Evolutionary conservation across 2,888 invertebrate genomes (phyloP).

Genomic region (Dexiosoma caninum): DNA sequence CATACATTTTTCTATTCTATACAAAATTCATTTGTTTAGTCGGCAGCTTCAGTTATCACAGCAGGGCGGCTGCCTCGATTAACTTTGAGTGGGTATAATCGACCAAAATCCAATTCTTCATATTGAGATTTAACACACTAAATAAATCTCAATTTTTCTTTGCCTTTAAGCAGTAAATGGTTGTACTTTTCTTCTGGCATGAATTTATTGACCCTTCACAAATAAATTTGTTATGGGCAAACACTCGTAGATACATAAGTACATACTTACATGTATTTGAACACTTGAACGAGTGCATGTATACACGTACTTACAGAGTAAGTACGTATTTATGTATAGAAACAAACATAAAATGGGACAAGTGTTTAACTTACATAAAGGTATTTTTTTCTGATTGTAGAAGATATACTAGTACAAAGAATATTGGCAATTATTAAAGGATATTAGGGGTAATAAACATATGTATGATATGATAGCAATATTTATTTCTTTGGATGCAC

Average conservation of each 20-base stretch:
- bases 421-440: not conserved
- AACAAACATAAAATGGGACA: constrained; percentile 5
- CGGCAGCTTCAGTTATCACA: constrained; percentile 48
- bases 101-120: constrained; percentile 31
- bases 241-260: not conserved
- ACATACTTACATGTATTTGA: not conserved
- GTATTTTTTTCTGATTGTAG: not conserved
- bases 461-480: not conserved
- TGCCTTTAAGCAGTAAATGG: constrained; percentile 25
- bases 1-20: constrained; percentile 23
- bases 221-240: constrained; percentile 51
- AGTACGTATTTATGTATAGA: not conserved
- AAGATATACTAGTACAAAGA: not conserved
- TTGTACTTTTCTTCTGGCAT: not conserved
- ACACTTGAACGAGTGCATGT: not conserved
- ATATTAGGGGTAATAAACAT: not conserved
- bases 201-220: constrained; percentile 59
- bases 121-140: constrained; percentile 34
- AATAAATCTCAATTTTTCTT: constrained; percentile 42
- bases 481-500: not conserved
- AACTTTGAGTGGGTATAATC: constrained; percentile 43
- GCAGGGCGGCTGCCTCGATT: constrained; percentile 44
- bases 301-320: too few relatives aligned
- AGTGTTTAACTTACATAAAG: constrained; percentile 31
- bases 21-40: constrained; percentile 17